Conservation (phyloP, 1,140 invertebrate genomes). For the Zaprionus taronus region DNA sequence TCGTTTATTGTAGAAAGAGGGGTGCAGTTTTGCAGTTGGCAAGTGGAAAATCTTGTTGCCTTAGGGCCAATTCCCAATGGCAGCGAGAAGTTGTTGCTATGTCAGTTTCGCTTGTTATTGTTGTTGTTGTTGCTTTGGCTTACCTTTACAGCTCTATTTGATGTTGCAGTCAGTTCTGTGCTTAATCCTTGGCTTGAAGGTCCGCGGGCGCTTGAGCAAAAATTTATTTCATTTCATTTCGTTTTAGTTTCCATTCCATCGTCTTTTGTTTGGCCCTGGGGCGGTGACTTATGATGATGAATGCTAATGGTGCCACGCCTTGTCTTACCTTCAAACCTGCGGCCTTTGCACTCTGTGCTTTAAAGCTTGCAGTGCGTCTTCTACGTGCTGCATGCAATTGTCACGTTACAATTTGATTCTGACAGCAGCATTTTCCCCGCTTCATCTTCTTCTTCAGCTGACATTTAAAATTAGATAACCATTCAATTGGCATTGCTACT, state of each 20-base stretch:
- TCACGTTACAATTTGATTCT: slow-evolving; percentile 69
- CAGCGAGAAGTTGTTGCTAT: background rate
- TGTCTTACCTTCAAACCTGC: background rate
- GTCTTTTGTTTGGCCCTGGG: slow-evolving; percentile 46
- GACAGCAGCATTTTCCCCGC: background rate
- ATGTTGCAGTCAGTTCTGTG: slow-evolving; percentile 47
- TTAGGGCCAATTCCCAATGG: slow-evolving; percentile 48
- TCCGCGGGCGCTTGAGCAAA: slow-evolving; percentile 49
- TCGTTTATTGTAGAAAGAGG: slow-evolving; percentile 6
- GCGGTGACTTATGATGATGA: slow-evolving; percentile 84
- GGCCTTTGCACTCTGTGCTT: slow-evolving; percentile 44
- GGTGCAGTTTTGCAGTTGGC: slow-evolving; percentile 33
- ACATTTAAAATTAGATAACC: slow-evolving; percentile 75
- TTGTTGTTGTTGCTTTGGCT: slow-evolving; percentile 19
- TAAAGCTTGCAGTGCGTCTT: background rate
- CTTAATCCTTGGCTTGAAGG: slow-evolving; percentile 60
- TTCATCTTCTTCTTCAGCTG: slow-evolving; percentile 7
- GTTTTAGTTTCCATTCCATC: slow-evolving; percentile 23
- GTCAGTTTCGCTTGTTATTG: background rate
- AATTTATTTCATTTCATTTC: slow-evolving; percentile 76
- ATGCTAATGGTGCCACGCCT: slow-evolving; percentile 64
- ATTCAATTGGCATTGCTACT: slow-evolving; percentile 60
- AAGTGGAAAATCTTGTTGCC: slow-evolving; percentile 72
- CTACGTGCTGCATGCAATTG: slow-evolving; percentile 68
- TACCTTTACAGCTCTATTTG: slow-evolving; percentile 61